These are phyloP conservation scores for Phoxinus phoxinus DNA, from an alignment of 2,113 vertebrate genomes.

Conservation along the genomic window DNA sequence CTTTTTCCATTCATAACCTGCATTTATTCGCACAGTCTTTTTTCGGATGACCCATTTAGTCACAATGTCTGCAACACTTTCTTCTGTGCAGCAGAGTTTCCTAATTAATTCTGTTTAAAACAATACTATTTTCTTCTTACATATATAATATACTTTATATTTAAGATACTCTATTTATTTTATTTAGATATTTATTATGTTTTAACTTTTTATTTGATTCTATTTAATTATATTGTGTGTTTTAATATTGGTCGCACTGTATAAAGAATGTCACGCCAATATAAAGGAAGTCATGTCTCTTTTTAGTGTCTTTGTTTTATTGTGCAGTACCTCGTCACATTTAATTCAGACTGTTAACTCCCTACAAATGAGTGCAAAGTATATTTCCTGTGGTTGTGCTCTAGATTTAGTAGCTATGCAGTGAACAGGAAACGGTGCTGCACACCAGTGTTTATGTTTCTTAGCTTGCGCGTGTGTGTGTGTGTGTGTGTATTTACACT, in stretches of 20 bases:
- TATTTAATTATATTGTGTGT: neutral
- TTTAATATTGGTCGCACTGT: neutral
- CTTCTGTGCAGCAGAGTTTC: neutral
- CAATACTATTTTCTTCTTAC: neutral
- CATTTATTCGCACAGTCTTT: neutral
- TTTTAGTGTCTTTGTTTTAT: neutral
- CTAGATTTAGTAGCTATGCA: neutral
- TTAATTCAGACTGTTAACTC: neutral
- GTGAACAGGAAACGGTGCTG: neutral
- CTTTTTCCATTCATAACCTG: neutral
- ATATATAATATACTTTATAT: neutral
- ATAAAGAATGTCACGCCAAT: neutral
- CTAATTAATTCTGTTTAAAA: neutral
- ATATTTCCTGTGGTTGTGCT: neutral
- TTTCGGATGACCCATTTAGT: slow-evolving; percentile 25
- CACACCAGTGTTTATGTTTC: neutral
- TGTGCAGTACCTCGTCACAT: neutral
- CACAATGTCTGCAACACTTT: neutral
- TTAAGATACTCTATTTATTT: neutral
- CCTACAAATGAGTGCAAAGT: neutral
- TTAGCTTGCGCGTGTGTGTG: neutral
- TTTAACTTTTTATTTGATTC: neutral
- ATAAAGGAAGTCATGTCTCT: neutral
- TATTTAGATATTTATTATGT: neutral
- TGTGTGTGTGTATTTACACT: neutral